These are phyloP conservation scores for Pica pica DNA, from an alignment of 2,113 vertebrate genomes.

Conservation along the genomic window DNA sequence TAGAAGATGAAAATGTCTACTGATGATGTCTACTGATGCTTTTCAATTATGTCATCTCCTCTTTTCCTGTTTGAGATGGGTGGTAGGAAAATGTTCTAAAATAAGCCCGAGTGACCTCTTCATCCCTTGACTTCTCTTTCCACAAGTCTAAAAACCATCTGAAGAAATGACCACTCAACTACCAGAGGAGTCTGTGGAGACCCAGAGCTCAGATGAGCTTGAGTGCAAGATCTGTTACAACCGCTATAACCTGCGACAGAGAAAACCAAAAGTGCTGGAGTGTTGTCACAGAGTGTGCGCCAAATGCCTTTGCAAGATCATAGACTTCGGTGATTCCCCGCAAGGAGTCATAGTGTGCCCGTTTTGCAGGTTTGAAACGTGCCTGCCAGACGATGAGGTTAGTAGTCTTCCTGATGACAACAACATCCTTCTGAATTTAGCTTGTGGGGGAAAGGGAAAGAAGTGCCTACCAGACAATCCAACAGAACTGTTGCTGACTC, in stretches of 20 bases:
- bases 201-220: constrained; percentile 78
- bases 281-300: constrained; percentile 91
- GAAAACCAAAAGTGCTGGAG: constrained; percentile 87
- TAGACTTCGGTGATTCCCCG: constrained; percentile 85
- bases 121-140: not conserved
- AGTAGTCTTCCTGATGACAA: constrained; percentile 87
- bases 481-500: constrained; percentile 85
- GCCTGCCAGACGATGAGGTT: constrained; percentile 79
- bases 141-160: not conserved
- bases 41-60: not conserved
- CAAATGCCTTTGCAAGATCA: constrained; percentile 90
- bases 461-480: constrained; percentile 78
- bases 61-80: not conserved
- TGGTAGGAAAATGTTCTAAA: not conserved
- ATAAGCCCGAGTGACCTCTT: not conserved
- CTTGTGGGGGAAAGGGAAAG: constrained; percentile 78
- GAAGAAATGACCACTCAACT: constrained; percentile 76
- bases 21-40: not conserved
- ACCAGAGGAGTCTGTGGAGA: constrained; percentile 65
- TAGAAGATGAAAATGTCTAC: constrained; percentile 47
- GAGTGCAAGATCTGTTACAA: constrained; percentile 98
- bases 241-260: constrained; percentile 81
- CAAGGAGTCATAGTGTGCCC: constrained; percentile 87
- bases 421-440: constrained; percentile 83
- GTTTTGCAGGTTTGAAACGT: constrained; percentile 88